These are phyloP conservation scores for Columbina picui DNA, from an alignment of 2,113 vertebrate species.

Conservation along the genomic window DNA sequence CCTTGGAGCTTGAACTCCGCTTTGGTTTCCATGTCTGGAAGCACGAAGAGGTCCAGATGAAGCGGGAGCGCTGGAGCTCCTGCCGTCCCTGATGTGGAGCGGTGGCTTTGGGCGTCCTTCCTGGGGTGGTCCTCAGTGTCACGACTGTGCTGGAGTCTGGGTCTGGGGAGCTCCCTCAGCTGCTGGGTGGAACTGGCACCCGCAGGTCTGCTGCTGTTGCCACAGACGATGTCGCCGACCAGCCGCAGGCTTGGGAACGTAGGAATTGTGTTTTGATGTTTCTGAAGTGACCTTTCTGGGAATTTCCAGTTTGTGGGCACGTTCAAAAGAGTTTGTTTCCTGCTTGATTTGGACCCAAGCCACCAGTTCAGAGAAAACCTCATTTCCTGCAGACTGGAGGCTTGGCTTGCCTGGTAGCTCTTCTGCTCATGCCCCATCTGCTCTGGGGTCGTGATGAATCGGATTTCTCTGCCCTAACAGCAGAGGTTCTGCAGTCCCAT, in stretches of 20 bases:
- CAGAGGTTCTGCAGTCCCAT: neutral
- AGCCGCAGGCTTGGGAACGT: neutral
- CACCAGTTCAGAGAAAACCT: neutral
- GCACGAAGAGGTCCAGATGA: neutral
- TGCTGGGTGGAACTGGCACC: neutral
- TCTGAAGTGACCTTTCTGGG: slow-evolving; percentile 5
- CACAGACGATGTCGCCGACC: neutral
- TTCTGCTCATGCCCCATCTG: neutral
- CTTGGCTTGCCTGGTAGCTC: neutral
- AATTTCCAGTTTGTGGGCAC: slow-evolving; percentile 19
- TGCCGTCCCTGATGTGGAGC: neutral
- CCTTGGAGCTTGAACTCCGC: neutral
- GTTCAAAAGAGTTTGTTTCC: slow-evolving; percentile 27
- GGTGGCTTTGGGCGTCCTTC: neutral
- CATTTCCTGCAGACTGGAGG: slow-evolving; percentile 13
- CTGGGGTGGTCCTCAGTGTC: neutral
- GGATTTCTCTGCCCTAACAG: neutral
- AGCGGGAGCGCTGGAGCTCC: neutral
- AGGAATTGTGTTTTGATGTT: neutral
- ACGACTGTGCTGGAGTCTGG: neutral
- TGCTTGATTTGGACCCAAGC: slow-evolving; percentile 30
- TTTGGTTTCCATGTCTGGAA: neutral
- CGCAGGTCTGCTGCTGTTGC: neutral
- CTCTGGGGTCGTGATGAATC: neutral
- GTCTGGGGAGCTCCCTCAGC: neutral